Percentiles rank a stretch among this genome's conserved stretches.
phyloP scores from a whole-genome alignment of 1,140 invertebrate species.

The Coboldia fuscipes region DNA sequence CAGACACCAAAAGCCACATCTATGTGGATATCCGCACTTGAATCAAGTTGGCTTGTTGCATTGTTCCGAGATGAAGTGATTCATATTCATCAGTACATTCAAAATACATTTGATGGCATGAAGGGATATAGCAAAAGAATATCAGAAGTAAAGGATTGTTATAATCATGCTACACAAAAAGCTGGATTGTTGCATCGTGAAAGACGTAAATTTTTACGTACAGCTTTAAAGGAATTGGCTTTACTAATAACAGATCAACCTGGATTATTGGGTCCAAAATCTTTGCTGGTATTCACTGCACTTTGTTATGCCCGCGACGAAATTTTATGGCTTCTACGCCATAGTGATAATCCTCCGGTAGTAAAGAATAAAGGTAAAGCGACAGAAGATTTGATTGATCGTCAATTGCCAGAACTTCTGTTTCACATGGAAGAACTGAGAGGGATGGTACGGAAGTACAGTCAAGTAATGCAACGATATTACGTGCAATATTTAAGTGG shows the following conservation, averaged over 20 bases:
- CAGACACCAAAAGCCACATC: constrained; percentile 61
- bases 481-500: constrained; percentile 93
- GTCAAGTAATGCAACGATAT: constrained; percentile 92
- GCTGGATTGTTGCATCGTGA: constrained; percentile 82
- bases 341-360: constrained; percentile 87
- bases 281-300: constrained; percentile 91
- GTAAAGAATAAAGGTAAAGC: constrained; percentile 62
- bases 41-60: constrained; percentile 83
- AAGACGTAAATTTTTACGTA: constrained; percentile 85
- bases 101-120: constrained; percentile 80
- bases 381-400: constrained; percentile 73
- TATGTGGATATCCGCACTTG: constrained; percentile 77
- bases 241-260: constrained; percentile 95
- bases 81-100: constrained; percentile 85
- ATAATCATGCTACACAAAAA: constrained; percentile 72
- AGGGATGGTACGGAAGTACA: constrained; percentile 81
- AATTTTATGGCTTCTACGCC: constrained; percentile 87
- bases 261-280: constrained; percentile 88
- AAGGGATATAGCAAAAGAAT: constrained; percentile 88
- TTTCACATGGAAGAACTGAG: constrained; percentile 97
- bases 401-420: constrained; percentile 88
- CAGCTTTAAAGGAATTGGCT: constrained; percentile 85
- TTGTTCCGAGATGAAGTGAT: constrained; percentile 95
- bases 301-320: constrained; percentile 90
- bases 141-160: constrained; percentile 86